phyloP scores from a whole-genome alignment of 2,888 invertebrate genomes.

The Agrotis segetum region DNA sequence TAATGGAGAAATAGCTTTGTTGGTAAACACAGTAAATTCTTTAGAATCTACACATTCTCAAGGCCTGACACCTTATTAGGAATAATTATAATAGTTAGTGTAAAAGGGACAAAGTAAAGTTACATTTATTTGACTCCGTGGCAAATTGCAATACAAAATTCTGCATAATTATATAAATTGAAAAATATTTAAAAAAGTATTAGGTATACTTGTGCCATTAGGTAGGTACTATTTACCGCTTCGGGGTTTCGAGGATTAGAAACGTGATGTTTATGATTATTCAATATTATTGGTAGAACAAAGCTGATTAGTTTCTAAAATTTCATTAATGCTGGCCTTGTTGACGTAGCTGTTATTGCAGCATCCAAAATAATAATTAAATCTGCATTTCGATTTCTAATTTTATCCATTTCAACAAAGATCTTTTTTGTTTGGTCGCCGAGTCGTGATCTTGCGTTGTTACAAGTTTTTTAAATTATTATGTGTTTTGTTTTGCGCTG shows the following conservation, averaged over 20 bases:
- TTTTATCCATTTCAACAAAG: neutral
- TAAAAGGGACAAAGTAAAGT: conserved; percentile 8
- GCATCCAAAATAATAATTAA: neutral
- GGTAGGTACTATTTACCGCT: too few relatives aligned
- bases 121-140: too few relatives aligned
- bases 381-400: neutral
- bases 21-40: conserved; percentile 23
- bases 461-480: conserved; percentile 19
- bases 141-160: neutral
- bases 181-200: too few relatives aligned
- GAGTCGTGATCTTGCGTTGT: conserved; percentile 8
- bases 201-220: too few relatives aligned
- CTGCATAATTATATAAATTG: too few relatives aligned
- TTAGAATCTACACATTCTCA: conserved; percentile 26
- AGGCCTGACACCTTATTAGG: neutral
- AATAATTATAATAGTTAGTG: neutral
- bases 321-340: neutral
- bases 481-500: neutral
- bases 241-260: too few relatives aligned
- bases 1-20: conserved; percentile 32
- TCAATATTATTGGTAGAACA: neutral
- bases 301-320: neutral
- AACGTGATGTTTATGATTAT: too few relatives aligned
- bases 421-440: neutral
- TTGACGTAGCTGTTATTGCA: neutral